Evolutionary conservation across 2,888 invertebrate genomes (phyloP), one percentile per base, ranked within the genome.

Genomic region (Synergus itoensis): DNA sequence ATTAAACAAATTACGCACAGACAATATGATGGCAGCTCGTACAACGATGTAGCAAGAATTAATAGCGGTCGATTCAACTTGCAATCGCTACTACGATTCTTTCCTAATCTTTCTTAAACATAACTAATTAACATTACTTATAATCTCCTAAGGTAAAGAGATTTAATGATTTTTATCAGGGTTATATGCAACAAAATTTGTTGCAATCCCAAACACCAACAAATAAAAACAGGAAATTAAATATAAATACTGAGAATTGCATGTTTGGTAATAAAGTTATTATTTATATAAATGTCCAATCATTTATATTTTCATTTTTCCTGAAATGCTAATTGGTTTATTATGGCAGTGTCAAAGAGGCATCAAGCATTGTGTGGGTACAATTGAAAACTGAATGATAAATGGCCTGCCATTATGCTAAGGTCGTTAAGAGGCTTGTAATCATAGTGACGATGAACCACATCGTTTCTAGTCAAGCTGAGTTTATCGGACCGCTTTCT

Each of bases 1-100:
- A 80, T 83, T 82, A 83, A 82, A 36, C 12, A 53, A 69, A 48
- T 12, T 67, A 67, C 45, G n/a, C 43, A 36, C 16, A 73, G 8
- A 69, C 11, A 65, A 11, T 43, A 11, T 43, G 65, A 65, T 65
- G 65, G 43, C 12, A 65, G 43, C 41, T 41, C 12, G 43, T 41
- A 65, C 9, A 65, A 43, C 65, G 41, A 73, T 73, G 11, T n/a
- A 67, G 43, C 18, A 36, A 73, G 36, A 53, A 73, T 53, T 73
- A 73, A 53, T 40, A 73, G 73, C 48, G 28, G 14, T 28, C 45
- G 45, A 28, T 69, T 69, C 18, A 45, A 43, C 21, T 67, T 48
- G 48, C 16, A 69, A 48, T 36, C 28, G 16, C 69, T 48, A 53
- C 69, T 36, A 28, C 16, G 7, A 28, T 28, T 69, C 16, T 9